Evolutionary conservation across 2,113 vertebrate genomes (phyloP), one percentile per base, ranked within the genome.

Genomic region (Merops nubicus): DNA sequence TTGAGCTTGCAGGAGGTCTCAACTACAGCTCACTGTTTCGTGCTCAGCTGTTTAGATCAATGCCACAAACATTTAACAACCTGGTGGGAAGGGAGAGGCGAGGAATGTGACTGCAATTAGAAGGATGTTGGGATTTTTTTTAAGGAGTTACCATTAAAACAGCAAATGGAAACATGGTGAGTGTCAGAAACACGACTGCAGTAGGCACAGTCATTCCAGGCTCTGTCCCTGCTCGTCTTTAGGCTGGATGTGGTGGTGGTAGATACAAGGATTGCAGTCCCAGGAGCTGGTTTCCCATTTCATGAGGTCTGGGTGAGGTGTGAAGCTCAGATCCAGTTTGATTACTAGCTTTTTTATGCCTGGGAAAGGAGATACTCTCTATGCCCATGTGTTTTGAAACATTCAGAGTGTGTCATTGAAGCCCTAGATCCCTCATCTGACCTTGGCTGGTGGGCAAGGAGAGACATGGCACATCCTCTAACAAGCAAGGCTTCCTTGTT

Each of bases 21-120:
- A 91, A 92, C 80, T 75, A 91, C 85, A 96, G 97, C 95, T 97
- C 91, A 92, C 79, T 84, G 70, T 95, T 85, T 93, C 69, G 2
- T 86, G 89, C 80, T 88, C 85, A 88, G 88, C 95, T 96, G 79
- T 88, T 97, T 11, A 81, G 78, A 68, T 79, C 90, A 72, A 59
- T 3, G 60, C 65, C 59, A 85, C 51, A 81, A 93, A 78, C 60
- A 65, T 78, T 85, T 81, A 92, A 84, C 53, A 67, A 25, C 81
- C 72, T 76, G 74, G 56, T 76, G 62, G 69, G 89, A 90, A 53
- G 65, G 65, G 43, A 75, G 79, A 80, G 64, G 34, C 5, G 1
- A 65, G 51, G 36, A 79, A 86, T 64, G 54, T 3, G 36, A 69
- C 28, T 89, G 90, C 70, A 92, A 48, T 92, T 85, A 85, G 80